Conservation (phyloP, 2,113 vertebrate species). For the Felis chaus region DNA sequence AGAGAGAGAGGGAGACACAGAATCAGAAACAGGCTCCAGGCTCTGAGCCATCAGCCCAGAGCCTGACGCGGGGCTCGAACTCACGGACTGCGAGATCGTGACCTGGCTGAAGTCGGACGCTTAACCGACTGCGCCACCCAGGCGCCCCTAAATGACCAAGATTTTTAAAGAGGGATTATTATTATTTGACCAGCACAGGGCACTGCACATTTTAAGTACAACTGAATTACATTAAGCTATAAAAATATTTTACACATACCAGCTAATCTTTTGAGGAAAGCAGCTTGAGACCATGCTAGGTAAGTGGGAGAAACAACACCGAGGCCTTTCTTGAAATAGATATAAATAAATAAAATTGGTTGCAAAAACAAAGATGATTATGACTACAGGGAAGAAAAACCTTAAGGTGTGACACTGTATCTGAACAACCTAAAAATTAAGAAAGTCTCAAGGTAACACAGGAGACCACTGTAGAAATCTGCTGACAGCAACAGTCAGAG, state of each 20-base stretch:
- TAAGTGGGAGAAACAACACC: not conserved
- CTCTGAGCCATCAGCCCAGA: too few species aligned
- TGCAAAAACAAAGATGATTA: not conserved
- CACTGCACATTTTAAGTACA: not conserved
- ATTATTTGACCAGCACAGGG: not conserved
- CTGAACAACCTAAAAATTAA: not conserved
- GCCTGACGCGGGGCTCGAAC: too few species aligned
- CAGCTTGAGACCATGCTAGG: not conserved
- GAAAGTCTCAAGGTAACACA: not conserved
- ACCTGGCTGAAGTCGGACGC: too few species aligned
- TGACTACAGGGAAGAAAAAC: not conserved
- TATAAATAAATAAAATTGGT: not conserved
- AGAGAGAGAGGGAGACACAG: too few species aligned
- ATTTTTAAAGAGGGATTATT: not conserved
- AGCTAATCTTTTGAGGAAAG: not conserved
- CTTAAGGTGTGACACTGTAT: not conserved
- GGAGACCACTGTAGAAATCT: slow-evolving; percentile 20
- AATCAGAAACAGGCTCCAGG: too few species aligned
- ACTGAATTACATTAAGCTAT: not conserved
- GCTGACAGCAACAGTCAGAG: not conserved
- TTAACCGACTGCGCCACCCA: too few species aligned
- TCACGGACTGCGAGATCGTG: too few species aligned
- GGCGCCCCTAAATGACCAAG: not conserved
- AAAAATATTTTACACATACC: slow-evolving; percentile 16
- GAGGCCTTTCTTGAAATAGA: not conserved